Evolutionary conservation across 1,140 invertebrate species (phyloP).

Genomic region (Whitmania pigra): DNA sequence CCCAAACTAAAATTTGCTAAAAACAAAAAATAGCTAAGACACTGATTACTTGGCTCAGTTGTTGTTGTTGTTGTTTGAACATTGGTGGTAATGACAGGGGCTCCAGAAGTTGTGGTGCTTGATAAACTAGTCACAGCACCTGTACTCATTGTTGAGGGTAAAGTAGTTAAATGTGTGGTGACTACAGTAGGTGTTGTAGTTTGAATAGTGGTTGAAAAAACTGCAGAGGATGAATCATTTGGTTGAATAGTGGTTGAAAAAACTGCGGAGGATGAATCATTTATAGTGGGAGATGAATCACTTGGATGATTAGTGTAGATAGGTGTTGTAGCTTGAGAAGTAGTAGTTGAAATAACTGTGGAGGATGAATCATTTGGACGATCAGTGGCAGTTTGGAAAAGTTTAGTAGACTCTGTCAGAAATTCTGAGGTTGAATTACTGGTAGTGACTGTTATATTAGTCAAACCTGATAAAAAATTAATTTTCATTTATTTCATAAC

Average conservation of each 20-base stretch:
- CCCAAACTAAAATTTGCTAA: not conserved
- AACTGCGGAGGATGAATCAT: not conserved
- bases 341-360: too few relatives aligned
- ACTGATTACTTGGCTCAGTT: not conserved
- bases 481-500: too few relatives aligned
- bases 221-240: not conserved
- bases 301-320: not conserved
- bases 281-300: not conserved
- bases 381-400: too few relatives aligned
- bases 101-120: not conserved
- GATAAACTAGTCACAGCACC: not conserved
- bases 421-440: too few relatives aligned
- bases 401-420: too few relatives aligned
- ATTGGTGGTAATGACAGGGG: not conserved
- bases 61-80: slow-evolving; percentile 7
- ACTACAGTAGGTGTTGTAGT: not conserved
- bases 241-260: not conserved
- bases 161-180: not conserved
- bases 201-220: not conserved
- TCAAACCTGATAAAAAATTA: too few relatives aligned
- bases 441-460: too few relatives aligned
- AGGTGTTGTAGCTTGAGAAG: too few relatives aligned
- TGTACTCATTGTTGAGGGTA: not conserved
- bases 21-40: not conserved
- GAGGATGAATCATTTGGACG: too few relatives aligned